Evolutionary conservation across 2,797 vertebrate species (phyloP), one percentile per base, ranked within the genome.

Genomic region (Novumbra hubbsi): DNA sequence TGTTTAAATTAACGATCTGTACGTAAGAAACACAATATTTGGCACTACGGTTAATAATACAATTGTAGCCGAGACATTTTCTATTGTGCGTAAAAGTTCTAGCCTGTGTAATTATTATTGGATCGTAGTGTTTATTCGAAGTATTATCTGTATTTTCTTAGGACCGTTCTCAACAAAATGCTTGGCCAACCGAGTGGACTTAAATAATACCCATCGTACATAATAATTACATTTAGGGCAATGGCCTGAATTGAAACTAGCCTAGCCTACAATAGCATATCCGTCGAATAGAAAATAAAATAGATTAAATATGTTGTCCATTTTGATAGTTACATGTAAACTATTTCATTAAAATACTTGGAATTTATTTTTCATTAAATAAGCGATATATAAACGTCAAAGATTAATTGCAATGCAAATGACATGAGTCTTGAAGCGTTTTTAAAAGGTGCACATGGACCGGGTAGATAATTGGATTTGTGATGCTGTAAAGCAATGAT

Each of bases 381-480:
- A 91, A 92, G 90, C 76, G 76, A 84, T 88, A 91, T 94, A 94
- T 95, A 86, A 94, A 94, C 90, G 89, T 92, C 93, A 94, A 94
- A 92, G 91, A 86, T 83, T 94, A 95, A 95, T 95, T 92, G 93
- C 93, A 92, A 94, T 94, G 94, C 91, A 94, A 95, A 95, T 96
- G 94, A 92, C 90, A 92, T 89, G 92, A 87, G 89, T 91, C 93
- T 94, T 94, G 87, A 94, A 95, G 93, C 91, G 93, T 86, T 94
- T 85, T 92, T 85, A 89, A 94, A 95, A 92, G 93, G 94, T 94
- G 93, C 93, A 94, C 93, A 94, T 95, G 94, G 93, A 95, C 93
- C 94, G 94, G 94, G 95, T 95, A 92, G 94, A 94, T 97, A 97
- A 97, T 96, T 94, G 95, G 95, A 97, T 97, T 96, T 97, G 94